Percentiles rank a stretch among this genome's conserved stretches.
phyloP scores from a whole-genome alignment of 2,888 invertebrate genomes.

The Stenurella melanura region DNA sequence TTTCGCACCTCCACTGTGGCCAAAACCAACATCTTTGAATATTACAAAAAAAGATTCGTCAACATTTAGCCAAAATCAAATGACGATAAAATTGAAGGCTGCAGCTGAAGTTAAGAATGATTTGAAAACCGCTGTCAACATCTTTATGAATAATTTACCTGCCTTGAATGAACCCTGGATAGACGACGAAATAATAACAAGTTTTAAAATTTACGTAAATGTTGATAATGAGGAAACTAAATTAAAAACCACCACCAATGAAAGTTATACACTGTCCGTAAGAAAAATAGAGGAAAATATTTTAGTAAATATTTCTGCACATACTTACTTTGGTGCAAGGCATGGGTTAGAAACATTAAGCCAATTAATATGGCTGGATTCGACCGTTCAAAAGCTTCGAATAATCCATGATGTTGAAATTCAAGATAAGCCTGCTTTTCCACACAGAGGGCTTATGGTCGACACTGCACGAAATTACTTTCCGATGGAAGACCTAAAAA shows the following conservation, averaged over 20 bases:
- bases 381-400: constrained; percentile 77
- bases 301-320: constrained; percentile 76
- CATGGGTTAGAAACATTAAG: constrained; percentile 84
- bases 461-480: constrained; percentile 94
- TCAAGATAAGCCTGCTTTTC: constrained; percentile 84
- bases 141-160: constrained; percentile 69
- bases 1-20: constrained; percentile 82
- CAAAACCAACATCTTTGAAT: constrained; percentile 81
- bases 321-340: constrained; percentile 83
- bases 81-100: constrained; percentile 72
- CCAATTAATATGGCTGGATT: constrained; percentile 85
- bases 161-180: constrained; percentile 23
- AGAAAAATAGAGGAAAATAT: constrained; percentile 74
- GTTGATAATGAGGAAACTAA: constrained; percentile 71
- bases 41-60: constrained; percentile 78
- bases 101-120: constrained; percentile 71
- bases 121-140: constrained; percentile 73
- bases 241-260: constrained; percentile 80
- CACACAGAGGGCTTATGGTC: constrained; percentile 88
- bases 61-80: constrained; percentile 75
- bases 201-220: constrained; percentile 63
- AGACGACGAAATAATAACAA: constrained; percentile 40
- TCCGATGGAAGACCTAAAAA: constrained; percentile 80
- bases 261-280: constrained; percentile 76
- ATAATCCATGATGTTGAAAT: constrained; percentile 79